These are phyloP conservation scores for Tauraco hartlaubi DNA, from an alignment of 2,797 vertebrate species.

Conservation along the genomic window DNA sequence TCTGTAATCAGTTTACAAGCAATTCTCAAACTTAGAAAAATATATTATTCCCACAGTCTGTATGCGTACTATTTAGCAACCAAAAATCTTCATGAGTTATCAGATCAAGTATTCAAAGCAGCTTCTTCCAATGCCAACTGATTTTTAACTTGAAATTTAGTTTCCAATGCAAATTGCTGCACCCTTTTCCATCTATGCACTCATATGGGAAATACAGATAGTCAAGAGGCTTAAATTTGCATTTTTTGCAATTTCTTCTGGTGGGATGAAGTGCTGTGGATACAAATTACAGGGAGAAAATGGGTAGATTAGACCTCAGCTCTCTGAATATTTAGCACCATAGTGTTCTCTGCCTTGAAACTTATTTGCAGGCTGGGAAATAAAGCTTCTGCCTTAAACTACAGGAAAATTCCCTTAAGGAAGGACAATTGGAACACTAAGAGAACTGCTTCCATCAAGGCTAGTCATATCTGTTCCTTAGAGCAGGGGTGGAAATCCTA, in stretches of 20 bases:
- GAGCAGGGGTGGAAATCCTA: conserved; percentile 14
- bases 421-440: background rate
- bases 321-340: background rate
- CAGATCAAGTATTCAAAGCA: background rate
- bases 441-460: background rate
- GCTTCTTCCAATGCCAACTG: background rate
- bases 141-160: background rate
- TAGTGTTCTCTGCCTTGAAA: background rate
- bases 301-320: background rate
- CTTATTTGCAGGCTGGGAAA: background rate
- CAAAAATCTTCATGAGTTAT: background rate
- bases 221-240: background rate
- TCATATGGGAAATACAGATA: background rate
- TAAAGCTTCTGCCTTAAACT: background rate
- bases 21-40: background rate
- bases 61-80: background rate
- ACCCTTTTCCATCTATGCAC: background rate
- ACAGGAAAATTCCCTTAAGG: background rate
- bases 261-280: background rate
- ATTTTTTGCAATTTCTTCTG: background rate
- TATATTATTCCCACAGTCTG: background rate
- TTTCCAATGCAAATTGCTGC: background rate
- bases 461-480: background rate
- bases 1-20: background rate
- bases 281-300: background rate